Evolutionary conservation across 2,888 invertebrate species (phyloP).

Genomic region (Camptogramma bilineatum): DNA sequence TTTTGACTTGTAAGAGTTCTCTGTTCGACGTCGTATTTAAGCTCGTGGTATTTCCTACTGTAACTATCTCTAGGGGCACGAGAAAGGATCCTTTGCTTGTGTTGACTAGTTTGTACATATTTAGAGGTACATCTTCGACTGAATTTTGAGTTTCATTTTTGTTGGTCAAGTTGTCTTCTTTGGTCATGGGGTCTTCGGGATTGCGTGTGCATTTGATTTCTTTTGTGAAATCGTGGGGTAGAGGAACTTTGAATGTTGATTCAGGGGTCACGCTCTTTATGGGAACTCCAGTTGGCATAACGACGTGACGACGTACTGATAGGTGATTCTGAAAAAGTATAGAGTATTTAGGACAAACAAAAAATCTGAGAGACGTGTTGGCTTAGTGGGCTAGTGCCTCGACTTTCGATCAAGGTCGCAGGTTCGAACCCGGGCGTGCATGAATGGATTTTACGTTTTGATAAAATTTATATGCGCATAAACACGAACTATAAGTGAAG

Average conservation of each 20-base stretch:
- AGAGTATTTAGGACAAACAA: background rate
- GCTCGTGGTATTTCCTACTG: slow-evolving; percentile 17
- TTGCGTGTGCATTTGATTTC: slow-evolving; percentile 39
- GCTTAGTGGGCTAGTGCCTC: no score
- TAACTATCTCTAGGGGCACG: slow-evolving; percentile 53
- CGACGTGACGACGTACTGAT: slow-evolving; percentile 42
- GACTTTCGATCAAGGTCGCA: no score
- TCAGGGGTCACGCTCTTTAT: slow-evolving; percentile 46
- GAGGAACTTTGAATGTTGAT: slow-evolving; percentile 51
- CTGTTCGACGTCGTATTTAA: background rate
- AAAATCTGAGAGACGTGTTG: no score
- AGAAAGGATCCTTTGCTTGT: slow-evolving; percentile 50
- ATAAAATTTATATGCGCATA: no score
- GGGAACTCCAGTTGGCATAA: slow-evolving; percentile 55
- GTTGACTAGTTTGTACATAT: slow-evolving; percentile 56
- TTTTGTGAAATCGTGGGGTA: slow-evolving; percentile 65
- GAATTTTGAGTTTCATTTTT: slow-evolving; percentile 20
- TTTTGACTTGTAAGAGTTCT: slow-evolving; percentile 7
- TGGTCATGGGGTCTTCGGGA: slow-evolving; percentile 27
- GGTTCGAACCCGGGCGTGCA: no score
- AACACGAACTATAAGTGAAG: no score
- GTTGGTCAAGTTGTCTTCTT: slow-evolving; percentile 36
- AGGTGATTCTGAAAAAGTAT: slow-evolving; percentile 45
- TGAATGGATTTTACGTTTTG: no score
- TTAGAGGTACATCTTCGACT: slow-evolving; percentile 21